These are phyloP conservation scores for Plecotus auritus DNA, from an alignment of 2,113 vertebrate species.

Conservation along the genomic window DNA sequence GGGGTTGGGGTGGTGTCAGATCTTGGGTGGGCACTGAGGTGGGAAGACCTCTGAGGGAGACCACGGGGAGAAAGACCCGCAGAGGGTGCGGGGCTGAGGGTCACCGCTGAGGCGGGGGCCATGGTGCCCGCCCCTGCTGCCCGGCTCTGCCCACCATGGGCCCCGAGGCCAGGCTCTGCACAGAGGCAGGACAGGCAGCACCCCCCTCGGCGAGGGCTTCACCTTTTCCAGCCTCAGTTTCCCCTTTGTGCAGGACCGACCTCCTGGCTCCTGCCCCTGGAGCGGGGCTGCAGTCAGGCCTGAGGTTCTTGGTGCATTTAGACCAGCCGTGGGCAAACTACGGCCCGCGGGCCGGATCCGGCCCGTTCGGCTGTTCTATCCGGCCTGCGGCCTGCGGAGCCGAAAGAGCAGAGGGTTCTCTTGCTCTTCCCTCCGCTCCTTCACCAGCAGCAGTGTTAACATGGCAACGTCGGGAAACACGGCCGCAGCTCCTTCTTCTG, in stretches of 20 bases:
- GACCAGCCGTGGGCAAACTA: too few relatives aligned
- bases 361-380: too few relatives aligned
- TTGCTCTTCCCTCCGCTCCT: too few relatives aligned
- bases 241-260: background rate
- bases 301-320: background rate
- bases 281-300: background rate
- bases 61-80: background rate
- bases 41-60: background rate
- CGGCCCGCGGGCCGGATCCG: too few relatives aligned
- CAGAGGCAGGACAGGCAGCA: background rate
- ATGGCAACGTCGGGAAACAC: too few relatives aligned
- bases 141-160: background rate
- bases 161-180: background rate
- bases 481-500: too few relatives aligned
- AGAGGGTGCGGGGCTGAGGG: background rate
- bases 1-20: background rate
- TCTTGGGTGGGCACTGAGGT: background rate
- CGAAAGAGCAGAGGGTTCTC: too few relatives aligned
- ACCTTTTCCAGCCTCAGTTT: background rate
- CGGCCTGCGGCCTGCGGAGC: too few relatives aligned
- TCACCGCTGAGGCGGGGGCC: background rate
- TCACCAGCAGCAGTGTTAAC: too few relatives aligned
- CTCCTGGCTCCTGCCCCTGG: too few relatives aligned
- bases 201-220: background rate
- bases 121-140: too few relatives aligned